Percentiles rank a stretch among this genome's conserved stretches.
Evolutionary conservation across 2,113 vertebrate genomes (phyloP).

Genomic region (Phainopepla nitens): DNA sequence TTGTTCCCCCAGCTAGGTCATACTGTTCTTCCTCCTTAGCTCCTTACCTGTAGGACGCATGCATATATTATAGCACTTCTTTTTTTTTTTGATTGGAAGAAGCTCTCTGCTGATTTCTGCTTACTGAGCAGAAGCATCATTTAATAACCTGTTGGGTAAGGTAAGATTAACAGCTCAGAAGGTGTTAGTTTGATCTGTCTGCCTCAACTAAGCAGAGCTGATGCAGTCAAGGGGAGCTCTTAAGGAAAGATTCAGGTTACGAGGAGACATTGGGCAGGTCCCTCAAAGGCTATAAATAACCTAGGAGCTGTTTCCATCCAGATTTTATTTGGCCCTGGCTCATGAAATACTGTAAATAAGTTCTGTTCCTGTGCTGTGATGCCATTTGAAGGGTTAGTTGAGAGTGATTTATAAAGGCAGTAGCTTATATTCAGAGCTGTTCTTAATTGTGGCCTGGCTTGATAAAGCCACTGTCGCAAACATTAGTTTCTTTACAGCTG

Average conservation of each 20-base stretch:
- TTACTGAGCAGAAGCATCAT: constrained; percentile 6
- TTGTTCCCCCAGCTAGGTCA: not conserved
- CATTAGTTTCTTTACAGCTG: constrained; percentile 40
- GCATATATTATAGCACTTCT: not conserved
- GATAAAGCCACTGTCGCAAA: constrained; percentile 56
- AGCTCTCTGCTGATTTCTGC: not conserved
- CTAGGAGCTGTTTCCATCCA: not conserved
- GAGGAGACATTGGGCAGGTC: not conserved
- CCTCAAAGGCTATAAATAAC: constrained; percentile 47
- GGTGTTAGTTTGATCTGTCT: not conserved
- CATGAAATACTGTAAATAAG: constrained; percentile 48
- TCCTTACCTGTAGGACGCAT: not conserved
- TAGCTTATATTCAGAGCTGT: constrained; percentile 39
- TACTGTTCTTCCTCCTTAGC: not conserved
- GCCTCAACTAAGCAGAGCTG: not conserved
- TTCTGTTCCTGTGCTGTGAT: not conserved
- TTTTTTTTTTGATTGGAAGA: not conserved
- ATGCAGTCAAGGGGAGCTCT: not conserved
- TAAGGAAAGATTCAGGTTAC: constrained; percentile 8
- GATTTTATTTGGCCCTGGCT: constrained; percentile 36
- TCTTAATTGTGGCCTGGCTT: constrained; percentile 59
- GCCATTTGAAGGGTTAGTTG: constrained; percentile 1
- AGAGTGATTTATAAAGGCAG: constrained; percentile 52
- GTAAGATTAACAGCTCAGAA: constrained; percentile 9
- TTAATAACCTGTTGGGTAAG: constrained; percentile 21